Conservation (phyloP, 2,113 vertebrate species). For the Protobothrops flavoviridis region DNA sequence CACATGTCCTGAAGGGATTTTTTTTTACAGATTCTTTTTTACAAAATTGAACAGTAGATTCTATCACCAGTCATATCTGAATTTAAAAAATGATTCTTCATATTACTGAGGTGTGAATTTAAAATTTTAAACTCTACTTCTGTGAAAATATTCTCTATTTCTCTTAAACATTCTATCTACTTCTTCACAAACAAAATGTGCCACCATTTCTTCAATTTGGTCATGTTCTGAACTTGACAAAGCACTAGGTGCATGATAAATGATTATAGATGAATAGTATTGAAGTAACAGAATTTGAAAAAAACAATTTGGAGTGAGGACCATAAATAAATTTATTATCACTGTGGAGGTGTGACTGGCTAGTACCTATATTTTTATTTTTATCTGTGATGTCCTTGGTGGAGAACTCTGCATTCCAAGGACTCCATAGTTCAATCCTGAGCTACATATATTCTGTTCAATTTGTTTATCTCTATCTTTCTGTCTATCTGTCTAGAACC, state of each 20-base stretch:
- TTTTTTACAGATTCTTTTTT: neutral
- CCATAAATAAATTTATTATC: neutral
- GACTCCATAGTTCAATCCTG: neutral
- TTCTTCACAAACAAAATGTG: neutral
- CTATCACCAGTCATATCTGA: neutral
- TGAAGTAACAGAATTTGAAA: neutral
- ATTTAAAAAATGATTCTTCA: neutral
- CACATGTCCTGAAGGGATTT: neutral
- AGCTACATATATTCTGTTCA: neutral
- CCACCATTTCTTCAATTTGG: neutral
- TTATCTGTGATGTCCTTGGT: neutral
- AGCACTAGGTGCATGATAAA: neutral
- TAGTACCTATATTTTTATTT: neutral
- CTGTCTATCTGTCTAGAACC: neutral
- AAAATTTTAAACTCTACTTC: neutral
- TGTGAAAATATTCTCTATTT: neutral
- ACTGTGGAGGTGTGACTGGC: neutral
- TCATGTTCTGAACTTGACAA: neutral
- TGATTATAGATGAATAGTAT: neutral
- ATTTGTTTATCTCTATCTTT: neutral
- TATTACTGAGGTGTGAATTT: neutral
- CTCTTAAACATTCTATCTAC: neutral
- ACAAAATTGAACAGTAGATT: neutral
- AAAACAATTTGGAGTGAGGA: neutral
- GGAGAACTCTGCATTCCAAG: neutral